Conservation (phyloP, 2,888 invertebrate species). For the Argyresthia albistria region DNA sequence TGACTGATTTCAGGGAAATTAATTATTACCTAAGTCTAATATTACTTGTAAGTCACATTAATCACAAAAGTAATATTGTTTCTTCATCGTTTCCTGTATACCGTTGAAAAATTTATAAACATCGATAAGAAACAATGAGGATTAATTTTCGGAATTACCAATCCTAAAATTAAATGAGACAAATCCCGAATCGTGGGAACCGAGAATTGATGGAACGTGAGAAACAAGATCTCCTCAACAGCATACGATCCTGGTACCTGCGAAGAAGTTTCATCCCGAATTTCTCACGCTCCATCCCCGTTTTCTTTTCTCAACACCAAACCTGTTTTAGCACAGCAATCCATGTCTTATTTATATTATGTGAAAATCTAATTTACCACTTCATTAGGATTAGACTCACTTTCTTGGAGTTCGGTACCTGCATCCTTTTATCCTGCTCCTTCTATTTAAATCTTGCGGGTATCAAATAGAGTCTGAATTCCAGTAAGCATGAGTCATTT, state of each 20-base stretch:
- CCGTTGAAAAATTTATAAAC: too few relatives aligned
- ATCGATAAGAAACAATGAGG: too few relatives aligned
- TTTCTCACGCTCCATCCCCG: conserved; percentile 65
- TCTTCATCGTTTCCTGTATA: too few relatives aligned
- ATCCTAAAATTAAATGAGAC: too few relatives aligned
- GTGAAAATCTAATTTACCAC: conserved; percentile 16
- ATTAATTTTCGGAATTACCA: too few relatives aligned
- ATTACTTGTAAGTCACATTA: too few relatives aligned
- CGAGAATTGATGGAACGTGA: background rate
- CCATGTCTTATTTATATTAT: conserved; percentile 9
- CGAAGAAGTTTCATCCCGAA: conserved; percentile 68
- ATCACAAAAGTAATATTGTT: too few relatives aligned
- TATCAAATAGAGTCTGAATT: background rate
- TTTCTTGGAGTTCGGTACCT: conserved; percentile 18
- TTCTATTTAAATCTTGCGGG: too few relatives aligned
- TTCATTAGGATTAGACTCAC: background rate
- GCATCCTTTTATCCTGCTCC: background rate
- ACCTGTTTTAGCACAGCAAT: conserved; percentile 16
- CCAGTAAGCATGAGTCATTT: background rate
- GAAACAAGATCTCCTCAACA: conserved; percentile 17
- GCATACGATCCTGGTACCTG: conserved; percentile 49
- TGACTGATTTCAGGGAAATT: too few relatives aligned
- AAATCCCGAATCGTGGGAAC: too few relatives aligned
- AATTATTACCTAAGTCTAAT: too few relatives aligned
- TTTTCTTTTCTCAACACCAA: conserved; percentile 40